phyloP scores from a whole-genome alignment of 1,140 invertebrate genomes.

The Conus betulinus region DNA sequence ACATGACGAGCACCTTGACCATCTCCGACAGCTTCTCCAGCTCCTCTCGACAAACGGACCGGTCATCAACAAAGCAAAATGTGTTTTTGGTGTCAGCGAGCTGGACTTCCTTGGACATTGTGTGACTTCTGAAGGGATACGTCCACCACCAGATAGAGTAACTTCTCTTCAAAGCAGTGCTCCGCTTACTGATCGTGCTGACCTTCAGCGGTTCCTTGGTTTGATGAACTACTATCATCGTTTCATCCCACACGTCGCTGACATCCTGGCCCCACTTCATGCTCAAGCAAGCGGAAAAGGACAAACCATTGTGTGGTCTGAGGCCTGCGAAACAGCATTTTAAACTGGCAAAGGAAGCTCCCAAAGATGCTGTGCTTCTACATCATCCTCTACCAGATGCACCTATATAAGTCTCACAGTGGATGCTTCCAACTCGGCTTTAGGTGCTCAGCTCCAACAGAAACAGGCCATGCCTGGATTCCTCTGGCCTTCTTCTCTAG shows the following conservation, averaged over 20 bases:
- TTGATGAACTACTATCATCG: slow-evolving; percentile 72
- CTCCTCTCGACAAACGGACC: no score
- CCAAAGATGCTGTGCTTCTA: slow-evolving; percentile 21
- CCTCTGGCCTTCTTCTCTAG: slow-evolving; percentile 25
- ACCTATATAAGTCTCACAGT: slow-evolving; percentile 14
- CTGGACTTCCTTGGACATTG: no score
- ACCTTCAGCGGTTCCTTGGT: slow-evolving; percentile 56
- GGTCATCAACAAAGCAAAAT: no score
- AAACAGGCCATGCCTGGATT: not conserved
- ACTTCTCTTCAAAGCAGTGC: not conserved
- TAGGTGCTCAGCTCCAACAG: slow-evolving; percentile 19
- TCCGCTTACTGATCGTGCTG: not conserved
- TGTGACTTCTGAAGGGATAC: no score
- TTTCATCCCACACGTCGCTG: slow-evolving; percentile 67
- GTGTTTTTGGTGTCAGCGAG: no score
- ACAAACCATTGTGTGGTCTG: no score
- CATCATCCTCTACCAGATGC: slow-evolving; percentile 31
- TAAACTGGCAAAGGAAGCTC: slow-evolving; percentile 6
- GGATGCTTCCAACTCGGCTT: slow-evolving; percentile 7
- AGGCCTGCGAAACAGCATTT: not conserved
- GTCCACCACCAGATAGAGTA: slow-evolving; percentile 16
- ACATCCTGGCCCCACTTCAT: slow-evolving; percentile 34
- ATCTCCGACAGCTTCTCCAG: no score
- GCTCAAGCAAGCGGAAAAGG: slow-evolving; percentile 26
- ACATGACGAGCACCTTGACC: no score